Evolutionary conservation across 2,797 vertebrate species (phyloP).

Genomic region (Lacerta viridis): DNA sequence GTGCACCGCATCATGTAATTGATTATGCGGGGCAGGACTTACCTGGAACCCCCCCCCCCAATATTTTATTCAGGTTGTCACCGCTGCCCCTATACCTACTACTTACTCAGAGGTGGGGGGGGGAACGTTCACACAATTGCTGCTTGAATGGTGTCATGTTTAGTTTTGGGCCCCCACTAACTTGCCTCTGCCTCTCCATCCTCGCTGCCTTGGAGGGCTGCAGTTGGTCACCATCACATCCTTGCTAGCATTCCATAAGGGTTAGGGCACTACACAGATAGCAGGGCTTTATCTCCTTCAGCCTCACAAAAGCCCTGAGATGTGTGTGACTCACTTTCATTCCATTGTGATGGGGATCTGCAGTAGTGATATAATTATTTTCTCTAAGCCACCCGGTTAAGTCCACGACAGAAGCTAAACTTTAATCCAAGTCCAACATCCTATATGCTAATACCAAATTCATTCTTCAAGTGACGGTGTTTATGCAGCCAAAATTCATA

Average conservation of each 20-base stretch:
- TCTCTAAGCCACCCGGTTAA: background rate
- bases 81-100: too few species aligned
- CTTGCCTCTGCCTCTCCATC: background rate
- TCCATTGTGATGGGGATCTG: background rate
- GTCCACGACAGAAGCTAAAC: background rate
- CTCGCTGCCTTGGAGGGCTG: background rate
- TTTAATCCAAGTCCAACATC: conserved; percentile 4
- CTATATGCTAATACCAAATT: background rate
- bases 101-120: background rate
- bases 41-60: too few species aligned
- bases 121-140: background rate
- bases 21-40: too few species aligned
- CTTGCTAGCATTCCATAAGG: background rate
- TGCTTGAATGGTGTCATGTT: background rate
- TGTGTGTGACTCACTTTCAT: background rate
- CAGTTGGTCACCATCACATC: background rate
- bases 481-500: background rate
- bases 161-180: background rate
- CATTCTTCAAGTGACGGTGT: background rate
- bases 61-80: too few species aligned
- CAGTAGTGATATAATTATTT: background rate
- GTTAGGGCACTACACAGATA: background rate
- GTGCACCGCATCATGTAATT: too few species aligned
- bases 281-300: background rate
- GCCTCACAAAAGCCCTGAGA: background rate